These are phyloP conservation scores for Crax fasciolata DNA, from an alignment of 2,797 vertebrate species.

Conservation along the genomic window DNA sequence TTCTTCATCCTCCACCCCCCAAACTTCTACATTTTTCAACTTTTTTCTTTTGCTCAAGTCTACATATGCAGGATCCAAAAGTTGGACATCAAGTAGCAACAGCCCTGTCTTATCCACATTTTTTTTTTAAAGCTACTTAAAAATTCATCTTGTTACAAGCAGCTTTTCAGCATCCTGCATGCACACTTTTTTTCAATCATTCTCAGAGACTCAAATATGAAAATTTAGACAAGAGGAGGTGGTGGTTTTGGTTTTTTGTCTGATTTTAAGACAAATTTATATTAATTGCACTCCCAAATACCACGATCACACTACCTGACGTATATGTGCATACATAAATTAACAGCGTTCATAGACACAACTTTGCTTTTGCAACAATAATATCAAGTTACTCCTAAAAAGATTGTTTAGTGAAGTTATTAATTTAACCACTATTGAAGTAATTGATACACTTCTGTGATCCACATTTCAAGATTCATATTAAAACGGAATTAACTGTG, in stretches of 20 bases:
- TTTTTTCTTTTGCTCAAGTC: not conserved
- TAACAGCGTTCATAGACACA: not conserved
- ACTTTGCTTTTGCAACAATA: not conserved
- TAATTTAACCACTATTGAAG: not conserved
- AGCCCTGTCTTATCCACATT: fast-evolving
- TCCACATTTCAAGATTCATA: not conserved
- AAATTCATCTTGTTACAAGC: not conserved
- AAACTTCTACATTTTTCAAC: not conserved
- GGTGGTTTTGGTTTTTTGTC: not conserved
- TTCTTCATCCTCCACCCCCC: not conserved
- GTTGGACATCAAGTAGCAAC: not conserved
- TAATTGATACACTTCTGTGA: not conserved
- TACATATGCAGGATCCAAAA: not conserved
- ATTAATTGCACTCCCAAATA: not conserved
- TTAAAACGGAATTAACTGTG: not conserved
- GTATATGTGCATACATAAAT: not conserved
- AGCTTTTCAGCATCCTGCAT: not conserved
- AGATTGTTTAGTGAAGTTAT: not conserved
- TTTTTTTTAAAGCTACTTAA: not conserved
- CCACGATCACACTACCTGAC: not conserved
- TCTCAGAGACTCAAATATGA: not conserved
- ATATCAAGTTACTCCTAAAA: not conserved
- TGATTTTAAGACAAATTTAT: not conserved
- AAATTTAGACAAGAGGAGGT: not conserved
- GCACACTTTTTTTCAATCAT: not conserved